These are phyloP conservation scores for Liopterus haemorrhoidalis DNA, from an alignment of 2,888 invertebrate species.

Conservation along the genomic window DNA sequence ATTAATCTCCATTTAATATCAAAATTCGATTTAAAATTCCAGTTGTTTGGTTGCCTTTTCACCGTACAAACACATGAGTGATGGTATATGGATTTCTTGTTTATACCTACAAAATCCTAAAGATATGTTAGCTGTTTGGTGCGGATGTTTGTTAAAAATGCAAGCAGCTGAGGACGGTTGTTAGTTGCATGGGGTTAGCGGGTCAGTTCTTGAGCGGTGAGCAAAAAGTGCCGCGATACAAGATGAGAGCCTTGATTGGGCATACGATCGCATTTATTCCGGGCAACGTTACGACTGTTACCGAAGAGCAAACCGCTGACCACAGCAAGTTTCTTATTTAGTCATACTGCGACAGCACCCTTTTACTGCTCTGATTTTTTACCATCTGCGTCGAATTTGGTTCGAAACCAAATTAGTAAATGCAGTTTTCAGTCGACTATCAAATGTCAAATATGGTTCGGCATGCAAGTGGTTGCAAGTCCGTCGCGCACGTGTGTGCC, in stretches of 20 bases:
- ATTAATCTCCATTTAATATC: too few relatives aligned
- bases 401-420: constrained; percentile 46
- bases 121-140: neutral
- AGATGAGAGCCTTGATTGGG: constrained; percentile 18
- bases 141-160: neutral
- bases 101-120: constrained; percentile 1
- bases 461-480: constrained; percentile 39
- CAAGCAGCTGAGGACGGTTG: constrained; percentile 3
- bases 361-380: constrained; percentile 42
- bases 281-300: too few relatives aligned
- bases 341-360: constrained; percentile 36
- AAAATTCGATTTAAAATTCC: too few relatives aligned
- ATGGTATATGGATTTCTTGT: too few relatives aligned
- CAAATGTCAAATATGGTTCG: constrained; percentile 45
- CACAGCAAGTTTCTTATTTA: constrained; percentile 32
- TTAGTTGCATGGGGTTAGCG: constrained; percentile 14
- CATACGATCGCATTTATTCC: too few relatives aligned
- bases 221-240: neutral
- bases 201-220: constrained; percentile 4
- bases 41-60: too few relatives aligned
- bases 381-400: constrained; percentile 44
- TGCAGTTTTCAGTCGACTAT: constrained; percentile 43
- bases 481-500: constrained; percentile 27
- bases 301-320: too few relatives aligned
- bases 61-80: too few relatives aligned